Evolutionary conservation across 1,140 invertebrate species (phyloP), one percentile per base, ranked within the genome.

Genomic region (Tribolium madens): DNA sequence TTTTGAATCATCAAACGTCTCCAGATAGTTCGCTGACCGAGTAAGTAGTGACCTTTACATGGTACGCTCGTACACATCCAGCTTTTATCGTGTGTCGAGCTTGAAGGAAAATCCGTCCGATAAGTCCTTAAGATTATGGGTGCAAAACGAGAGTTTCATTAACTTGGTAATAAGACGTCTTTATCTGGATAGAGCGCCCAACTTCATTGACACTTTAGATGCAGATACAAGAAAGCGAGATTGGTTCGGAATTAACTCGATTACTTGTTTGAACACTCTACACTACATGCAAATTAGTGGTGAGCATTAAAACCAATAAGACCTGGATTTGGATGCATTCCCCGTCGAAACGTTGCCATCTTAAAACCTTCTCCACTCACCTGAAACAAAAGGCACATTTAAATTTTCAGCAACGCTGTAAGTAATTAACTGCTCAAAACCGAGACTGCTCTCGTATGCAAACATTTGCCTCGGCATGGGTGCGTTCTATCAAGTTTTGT

Each of bases 91-190:
- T 13, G n/a, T n/a, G 57, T 31, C 26, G 57, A 64, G 57, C 57
- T 64, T 46, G 17, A 64, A 60, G 50, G 73, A 46, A 75, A 57
- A 75, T 64, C 57, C 52, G 52, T 47, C 50, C 52, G 73, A 75
- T 75, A 75, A 75, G 73, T 48, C 52, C 18, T 17, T 12, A 47
- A 74, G 72, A 74, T 74, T 74, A 74, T 60, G 48, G 71, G 53
- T 60, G 72, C 52, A 74, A 74, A 74, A 74, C 72, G 72, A 60
- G 48, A 72, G 14, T 72, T 72, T 72, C 70, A 72, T 72, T 72
- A 72, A 72, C 47, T 72, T 21, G 12, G 70, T 72, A 72, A 72
- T 72, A 72, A 72, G 70, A 72, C 70, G 70, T 9, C 70, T 50
- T 72, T 72, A 72, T 72, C 70, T 72, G 70, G 31, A 36, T 33